Evolutionary conservation across 2,888 invertebrate genomes (phyloP), one percentile per base, ranked within the genome.

Genomic region (Carcina quercana): DNA sequence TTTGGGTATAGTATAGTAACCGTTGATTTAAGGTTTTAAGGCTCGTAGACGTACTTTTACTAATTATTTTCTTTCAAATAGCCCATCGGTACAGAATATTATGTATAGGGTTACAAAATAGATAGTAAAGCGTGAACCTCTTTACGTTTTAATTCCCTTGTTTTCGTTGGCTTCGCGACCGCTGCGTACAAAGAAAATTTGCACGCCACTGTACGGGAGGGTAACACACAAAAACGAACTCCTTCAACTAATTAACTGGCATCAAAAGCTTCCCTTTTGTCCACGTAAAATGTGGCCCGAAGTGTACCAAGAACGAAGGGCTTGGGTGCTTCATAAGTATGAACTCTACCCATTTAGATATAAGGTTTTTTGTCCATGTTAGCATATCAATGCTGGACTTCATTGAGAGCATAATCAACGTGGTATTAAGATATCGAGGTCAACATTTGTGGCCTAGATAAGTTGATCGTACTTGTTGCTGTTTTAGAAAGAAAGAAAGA

Each of bases 201-300:
- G 27, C 29, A 29, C 32, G 25, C 29, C 29, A 26, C 20, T 24
- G 28, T 31, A 29, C 25, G 5, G 5, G 15, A 2, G 15, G 15
- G 27, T 13, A 26, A 20, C 30, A 34, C 30, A 38, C 38, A 45
- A 47, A 53, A 53, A 48, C 44, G 37, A 45, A 52, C 44, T 47
- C 48, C 42, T 47, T 47, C 38, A 50, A 56, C 53, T 62, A 60
- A 60, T 60, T 62, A 62, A 58, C 60, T 51, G 49, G 44, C 50
- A 50, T 54, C 55, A 58, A 55, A 58, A 51, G 50, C 45, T 47
- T 47, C 46, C 17, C 30, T 29, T 24, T 33, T 25, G 28, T 24
- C 37, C 30, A 35, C 29, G 31, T 36, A 37, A 32, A 40, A 40
- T 45, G 40, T 39, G 43, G 42, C 15, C 25, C 24, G 2, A 30